Evolutionary conservation across 2,888 invertebrate species (phyloP).

Genomic region (Fragum fragum): DNA sequence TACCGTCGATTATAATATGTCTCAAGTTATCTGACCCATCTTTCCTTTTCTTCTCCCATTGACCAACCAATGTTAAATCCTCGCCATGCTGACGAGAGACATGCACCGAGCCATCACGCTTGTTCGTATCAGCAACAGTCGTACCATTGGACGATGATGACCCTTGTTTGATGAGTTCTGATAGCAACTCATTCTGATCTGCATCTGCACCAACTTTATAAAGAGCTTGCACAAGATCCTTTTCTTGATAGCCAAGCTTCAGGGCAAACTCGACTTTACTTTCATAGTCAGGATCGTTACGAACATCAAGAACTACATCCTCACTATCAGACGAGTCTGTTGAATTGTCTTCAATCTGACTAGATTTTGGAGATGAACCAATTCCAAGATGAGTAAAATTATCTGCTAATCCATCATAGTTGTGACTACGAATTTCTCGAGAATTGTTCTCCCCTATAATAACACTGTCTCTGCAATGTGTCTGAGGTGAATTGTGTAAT

Average conservation of each 20-base stretch:
- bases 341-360: conserved; percentile 7
- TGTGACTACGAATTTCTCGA: neutral
- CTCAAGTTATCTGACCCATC: conserved; percentile 85
- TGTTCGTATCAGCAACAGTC: neutral
- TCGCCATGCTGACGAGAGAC: neutral
- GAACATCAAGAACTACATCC: conserved; percentile 60
- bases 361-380: neutral
- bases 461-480: neutral
- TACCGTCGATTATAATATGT: conserved; percentile 93
- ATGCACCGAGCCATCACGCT: neutral
- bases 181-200: conserved; percentile 94
- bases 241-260: conserved; percentile 96
- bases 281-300: conserved; percentile 81
- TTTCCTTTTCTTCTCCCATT: neutral
- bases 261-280: conserved; percentile 95
- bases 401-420: neutral
- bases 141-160: conserved; percentile 23
- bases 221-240: conserved; percentile 93
- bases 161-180: conserved; percentile 94
- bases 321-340: conserved; percentile 47
- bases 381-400: neutral
- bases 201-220: conserved; percentile 95
- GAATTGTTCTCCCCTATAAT: too few species aligned
- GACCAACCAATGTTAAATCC: neutral
- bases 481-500: neutral